Evolutionary conservation across 2,888 invertebrate genomes (phyloP), one percentile per base, ranked within the genome.

Genomic region (Agriopis aurantiaria): DNA sequence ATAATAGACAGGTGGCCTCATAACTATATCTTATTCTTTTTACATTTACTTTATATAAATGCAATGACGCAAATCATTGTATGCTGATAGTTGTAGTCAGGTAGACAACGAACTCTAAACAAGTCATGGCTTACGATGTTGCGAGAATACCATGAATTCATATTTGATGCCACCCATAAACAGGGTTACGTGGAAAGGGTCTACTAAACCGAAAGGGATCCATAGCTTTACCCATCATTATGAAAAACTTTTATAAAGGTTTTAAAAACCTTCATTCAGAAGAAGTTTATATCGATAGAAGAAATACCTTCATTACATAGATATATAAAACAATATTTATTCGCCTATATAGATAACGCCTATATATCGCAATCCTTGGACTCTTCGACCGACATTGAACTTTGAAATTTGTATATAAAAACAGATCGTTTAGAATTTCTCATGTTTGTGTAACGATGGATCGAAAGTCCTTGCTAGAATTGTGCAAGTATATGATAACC

Each of bases 361-460:
- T 46, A 10, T 17, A n/a, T 48, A 48, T 48, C 48, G 48, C 11
- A 64, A 43, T 33, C 65, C 59, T 66, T 53, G 66, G 53, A 60
- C 59, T 49, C 52, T 65, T 68, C 63, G 56, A 63, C 58, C 65
- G 65, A 52, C 65, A 58, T 65, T 71, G 68, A 71, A 73, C 58
- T 68, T 69, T 63, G 8, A 49, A 63, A 23, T 23, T 43, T 65
- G 52, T 46, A 5, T 48, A 8, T 46, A 40, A 14, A 55, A 17
- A 57, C 0, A 48, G 3, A 46, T 46, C 9, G 23, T 46, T 55
- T 40, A 14, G 8, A 46, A 63, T 48, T 40, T 11, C 8, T 56
- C 14, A 11, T 11, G 45, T 57, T 57, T 57, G 57, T 57, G 43
- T 45, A 56, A 56, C 14, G 57, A 17, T 23, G 57, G 45, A 10